These are phyloP conservation scores for Hyles euphorbiae DNA, from an alignment of 1,140 invertebrate genomes.

Conservation along the genomic window DNA sequence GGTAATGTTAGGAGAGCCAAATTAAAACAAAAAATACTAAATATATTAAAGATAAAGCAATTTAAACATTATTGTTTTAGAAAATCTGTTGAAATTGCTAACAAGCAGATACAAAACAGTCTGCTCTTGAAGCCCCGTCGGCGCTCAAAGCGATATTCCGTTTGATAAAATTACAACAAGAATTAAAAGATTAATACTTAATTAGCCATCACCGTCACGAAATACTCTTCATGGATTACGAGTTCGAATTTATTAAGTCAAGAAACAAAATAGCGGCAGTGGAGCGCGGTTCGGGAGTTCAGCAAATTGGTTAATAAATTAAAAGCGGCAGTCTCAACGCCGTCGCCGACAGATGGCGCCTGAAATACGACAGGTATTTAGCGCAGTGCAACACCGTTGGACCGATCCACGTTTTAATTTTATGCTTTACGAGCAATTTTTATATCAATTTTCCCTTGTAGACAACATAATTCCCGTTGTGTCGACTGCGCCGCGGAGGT, in stretches of 20 bases:
- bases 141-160: not conserved
- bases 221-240: slow-evolving; percentile 57
- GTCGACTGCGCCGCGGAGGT: slow-evolving; percentile 37
- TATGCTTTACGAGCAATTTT: slow-evolving; percentile 71
- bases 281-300: slow-evolving; percentile 56
- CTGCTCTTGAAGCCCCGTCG: slow-evolving; percentile 8
- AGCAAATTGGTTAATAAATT: slow-evolving; percentile 74
- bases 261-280: slow-evolving; percentile 63
- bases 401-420: slow-evolving; percentile 66
- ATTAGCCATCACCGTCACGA: slow-evolving; percentile 27
- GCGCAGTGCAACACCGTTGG: slow-evolving; percentile 66
- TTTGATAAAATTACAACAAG: slow-evolving; percentile 6
- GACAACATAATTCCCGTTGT: slow-evolving; percentile 50
- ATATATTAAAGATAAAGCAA: too few relatives aligned
- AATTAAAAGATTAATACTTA: slow-evolving; percentile 24
- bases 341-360: slow-evolving; percentile 67
- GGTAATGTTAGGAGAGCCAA: too few relatives aligned
- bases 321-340: slow-evolving; percentile 67
- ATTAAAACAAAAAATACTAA: too few relatives aligned
- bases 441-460: slow-evolving; percentile 63
- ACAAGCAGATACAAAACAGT: too few relatives aligned
- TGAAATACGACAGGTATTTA: slow-evolving; percentile 74
- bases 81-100: too few relatives aligned
- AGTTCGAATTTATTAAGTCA: slow-evolving; percentile 65
- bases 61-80: too few relatives aligned